Evolutionary conservation across 2,113 vertebrate genomes (phyloP).

Genomic region (Mystacornis crossleyi): DNA sequence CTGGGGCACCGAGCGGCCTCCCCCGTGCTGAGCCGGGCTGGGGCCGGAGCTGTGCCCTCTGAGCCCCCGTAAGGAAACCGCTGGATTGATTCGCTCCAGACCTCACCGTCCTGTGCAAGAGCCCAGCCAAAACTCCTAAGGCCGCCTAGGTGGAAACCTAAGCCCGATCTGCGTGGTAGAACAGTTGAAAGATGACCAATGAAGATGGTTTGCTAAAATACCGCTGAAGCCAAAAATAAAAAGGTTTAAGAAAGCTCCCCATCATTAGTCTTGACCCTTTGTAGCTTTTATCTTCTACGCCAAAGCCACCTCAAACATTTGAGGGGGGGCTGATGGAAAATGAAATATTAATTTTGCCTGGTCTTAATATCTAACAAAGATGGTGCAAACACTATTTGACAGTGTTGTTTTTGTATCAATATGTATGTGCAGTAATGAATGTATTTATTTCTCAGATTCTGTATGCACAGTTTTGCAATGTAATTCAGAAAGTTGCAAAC

Average conservation of each 20-base stretch:
- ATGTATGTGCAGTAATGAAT: conserved; percentile 98
- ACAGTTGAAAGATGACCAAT: conserved; percentile 19
- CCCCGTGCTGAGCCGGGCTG: neutral
- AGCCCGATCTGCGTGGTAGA: conserved; percentile 12
- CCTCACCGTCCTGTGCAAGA: neutral
- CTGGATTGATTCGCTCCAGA: neutral
- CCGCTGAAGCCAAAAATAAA: conserved; percentile 15
- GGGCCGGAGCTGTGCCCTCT: neutral
- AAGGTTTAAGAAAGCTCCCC: neutral
- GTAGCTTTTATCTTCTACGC: conserved; percentile 54
- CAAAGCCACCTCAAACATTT: conserved; percentile 54
- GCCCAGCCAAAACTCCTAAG: neutral
- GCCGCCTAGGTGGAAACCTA: neutral
- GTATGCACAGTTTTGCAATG: conserved; percentile 84
- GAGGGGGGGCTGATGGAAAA: conserved; percentile 70
- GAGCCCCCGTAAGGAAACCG: neutral
- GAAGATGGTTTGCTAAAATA: conserved; percentile 44
- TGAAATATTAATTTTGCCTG: conserved; percentile 80
- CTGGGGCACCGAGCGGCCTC: neutral
- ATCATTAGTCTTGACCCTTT: conserved; percentile 11
- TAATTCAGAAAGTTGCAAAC: conserved; percentile 76
- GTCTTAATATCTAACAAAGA: conserved; percentile 88
- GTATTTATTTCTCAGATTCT: conserved; percentile 97
- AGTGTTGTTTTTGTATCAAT: conserved; percentile 96
- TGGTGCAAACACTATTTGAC: conserved; percentile 96